These are phyloP conservation scores for Micoletzkya japonica DNA, from an alignment of 2,888 invertebrate species.

Conservation along the genomic window DNA sequence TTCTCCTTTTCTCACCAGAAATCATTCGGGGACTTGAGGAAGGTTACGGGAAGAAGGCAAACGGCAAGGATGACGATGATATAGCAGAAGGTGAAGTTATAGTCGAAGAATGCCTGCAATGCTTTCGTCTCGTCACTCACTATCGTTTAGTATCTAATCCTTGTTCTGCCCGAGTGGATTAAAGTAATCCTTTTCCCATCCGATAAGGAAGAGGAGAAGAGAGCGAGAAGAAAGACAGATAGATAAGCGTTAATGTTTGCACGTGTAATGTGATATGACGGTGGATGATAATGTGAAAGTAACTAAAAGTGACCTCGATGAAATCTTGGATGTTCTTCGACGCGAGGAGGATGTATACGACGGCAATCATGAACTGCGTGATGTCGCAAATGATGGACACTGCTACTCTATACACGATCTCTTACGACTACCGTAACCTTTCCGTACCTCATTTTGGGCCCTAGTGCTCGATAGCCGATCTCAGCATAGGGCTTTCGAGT, in stretches of 20 bases:
- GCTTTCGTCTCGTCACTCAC: neutral
- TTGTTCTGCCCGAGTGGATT: too few relatives aligned
- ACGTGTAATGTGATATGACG: too few relatives aligned
- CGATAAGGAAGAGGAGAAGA: too few relatives aligned
- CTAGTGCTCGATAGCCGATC: slow-evolving; percentile 54
- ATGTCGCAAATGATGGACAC: slow-evolving; percentile 56
- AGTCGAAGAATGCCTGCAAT: slow-evolving; percentile 43
- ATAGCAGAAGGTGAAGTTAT: slow-evolving; percentile 50
- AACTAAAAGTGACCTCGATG: slow-evolving; percentile 40
- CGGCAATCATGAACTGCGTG: slow-evolving; percentile 57
- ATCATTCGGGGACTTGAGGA: slow-evolving; percentile 61
- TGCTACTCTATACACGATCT: slow-evolving; percentile 34
- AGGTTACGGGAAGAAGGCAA: slow-evolving; percentile 54
- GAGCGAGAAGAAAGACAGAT: too few relatives aligned
- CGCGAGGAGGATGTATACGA: slow-evolving; percentile 55
- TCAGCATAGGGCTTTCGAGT: slow-evolving; percentile 61
- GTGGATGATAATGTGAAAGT: too few relatives aligned
- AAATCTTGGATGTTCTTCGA: slow-evolving; percentile 61
- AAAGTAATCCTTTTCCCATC: too few relatives aligned
- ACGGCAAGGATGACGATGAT: slow-evolving; percentile 55
- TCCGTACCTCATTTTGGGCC: slow-evolving; percentile 41
- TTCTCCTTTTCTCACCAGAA: slow-evolving; percentile 48
- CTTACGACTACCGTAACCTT: too few relatives aligned
- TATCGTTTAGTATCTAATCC: too few relatives aligned
- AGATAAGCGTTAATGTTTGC: too few relatives aligned